Conservation (phyloP, 2,888 invertebrate species). For the Disparrhopalites patrizii region DNA sequence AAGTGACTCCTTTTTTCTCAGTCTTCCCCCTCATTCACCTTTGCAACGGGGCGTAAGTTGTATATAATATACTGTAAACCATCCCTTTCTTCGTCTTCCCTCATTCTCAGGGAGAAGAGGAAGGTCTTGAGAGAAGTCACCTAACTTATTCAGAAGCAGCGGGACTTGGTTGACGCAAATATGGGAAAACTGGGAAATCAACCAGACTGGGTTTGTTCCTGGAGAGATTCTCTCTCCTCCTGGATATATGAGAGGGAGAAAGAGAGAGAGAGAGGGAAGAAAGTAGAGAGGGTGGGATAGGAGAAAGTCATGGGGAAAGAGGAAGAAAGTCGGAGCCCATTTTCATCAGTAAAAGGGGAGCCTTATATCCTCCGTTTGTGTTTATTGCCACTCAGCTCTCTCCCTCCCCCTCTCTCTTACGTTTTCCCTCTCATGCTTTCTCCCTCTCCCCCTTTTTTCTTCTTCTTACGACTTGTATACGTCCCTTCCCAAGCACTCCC, state of each 20-base stretch:
- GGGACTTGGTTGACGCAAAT: conserved; percentile 41
- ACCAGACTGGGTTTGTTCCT: conserved; percentile 20
- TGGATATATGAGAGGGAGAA: background rate
- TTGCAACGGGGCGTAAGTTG: background rate
- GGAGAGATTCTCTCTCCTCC: conserved; percentile 20
- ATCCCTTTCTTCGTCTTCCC: background rate
- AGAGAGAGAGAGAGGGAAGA: background rate
- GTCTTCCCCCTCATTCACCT: background rate
- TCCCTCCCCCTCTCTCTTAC: background rate
- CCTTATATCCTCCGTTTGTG: background rate
- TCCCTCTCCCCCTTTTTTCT: too few species aligned
- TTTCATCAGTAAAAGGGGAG: conserved; percentile 22
- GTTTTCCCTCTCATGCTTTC: too few species aligned
- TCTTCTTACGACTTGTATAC: too few species aligned
- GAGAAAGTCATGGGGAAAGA: too few species aligned
- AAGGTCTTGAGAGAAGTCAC: conserved; percentile 22
- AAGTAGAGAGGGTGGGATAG: too few species aligned
- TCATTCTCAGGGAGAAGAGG: background rate
- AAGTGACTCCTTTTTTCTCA: background rate
- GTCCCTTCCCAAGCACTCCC: too few species aligned
- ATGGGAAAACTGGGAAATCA: conserved; percentile 43
- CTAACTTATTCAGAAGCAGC: conserved; percentile 39
- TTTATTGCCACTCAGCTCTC: background rate
- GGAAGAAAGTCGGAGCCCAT: conserved; percentile 10
- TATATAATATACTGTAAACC: conserved; percentile 1